Percentiles rank a stretch among this genome's conserved stretches.
phyloP scores from a whole-genome alignment of 2,797 vertebrate species.

The Characodon lateralis region DNA sequence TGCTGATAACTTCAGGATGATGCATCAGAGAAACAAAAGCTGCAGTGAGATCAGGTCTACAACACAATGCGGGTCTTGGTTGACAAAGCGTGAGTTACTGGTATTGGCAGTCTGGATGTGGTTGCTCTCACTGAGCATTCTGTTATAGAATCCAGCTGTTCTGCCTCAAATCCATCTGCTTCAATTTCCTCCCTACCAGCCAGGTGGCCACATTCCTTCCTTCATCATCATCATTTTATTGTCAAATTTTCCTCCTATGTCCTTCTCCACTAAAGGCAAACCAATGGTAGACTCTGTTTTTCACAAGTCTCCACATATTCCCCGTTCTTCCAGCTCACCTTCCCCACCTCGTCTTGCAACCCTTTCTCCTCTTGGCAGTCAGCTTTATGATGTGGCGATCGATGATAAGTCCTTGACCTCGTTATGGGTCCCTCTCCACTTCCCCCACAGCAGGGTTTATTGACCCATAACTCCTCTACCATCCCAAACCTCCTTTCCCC shows the following conservation, averaged over 20 bases:
- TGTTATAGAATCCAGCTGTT: constrained; percentile 60
- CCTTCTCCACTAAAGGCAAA: constrained; percentile 12
- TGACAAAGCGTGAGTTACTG: constrained; percentile 44
- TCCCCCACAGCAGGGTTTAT: constrained; percentile 72
- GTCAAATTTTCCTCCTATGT: constrained; percentile 32
- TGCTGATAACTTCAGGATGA: neutral
- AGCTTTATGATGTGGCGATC: constrained; percentile 75
- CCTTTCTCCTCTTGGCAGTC: constrained; percentile 54
- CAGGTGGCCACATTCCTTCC: constrained; percentile 56
- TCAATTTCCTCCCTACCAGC: constrained; percentile 61
- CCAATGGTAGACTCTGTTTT: constrained; percentile 33
- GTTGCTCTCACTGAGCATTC: constrained; percentile 35
- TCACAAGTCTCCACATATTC: constrained; percentile 43
- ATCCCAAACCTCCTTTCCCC: constrained; percentile 40
- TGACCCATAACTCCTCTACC: constrained; percentile 75
- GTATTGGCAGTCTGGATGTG: constrained; percentile 17
- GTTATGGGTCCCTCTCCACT: constrained; percentile 72
- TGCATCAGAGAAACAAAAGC: constrained; percentile 2
- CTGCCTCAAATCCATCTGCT: constrained; percentile 62
- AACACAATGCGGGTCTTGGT: constrained; percentile 31
- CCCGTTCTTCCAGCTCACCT: constrained; percentile 26
- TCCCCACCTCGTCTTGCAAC: constrained; percentile 11
- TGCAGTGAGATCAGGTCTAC: constrained; percentile 24
- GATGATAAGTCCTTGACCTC: constrained; percentile 81
- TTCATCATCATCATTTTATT: constrained; percentile 54